Percentiles rank a stretch among this genome's conserved stretches.
Evolutionary conservation across 2,113 vertebrate genomes (phyloP).

Genomic region (Sclerurus mexicanus): DNA sequence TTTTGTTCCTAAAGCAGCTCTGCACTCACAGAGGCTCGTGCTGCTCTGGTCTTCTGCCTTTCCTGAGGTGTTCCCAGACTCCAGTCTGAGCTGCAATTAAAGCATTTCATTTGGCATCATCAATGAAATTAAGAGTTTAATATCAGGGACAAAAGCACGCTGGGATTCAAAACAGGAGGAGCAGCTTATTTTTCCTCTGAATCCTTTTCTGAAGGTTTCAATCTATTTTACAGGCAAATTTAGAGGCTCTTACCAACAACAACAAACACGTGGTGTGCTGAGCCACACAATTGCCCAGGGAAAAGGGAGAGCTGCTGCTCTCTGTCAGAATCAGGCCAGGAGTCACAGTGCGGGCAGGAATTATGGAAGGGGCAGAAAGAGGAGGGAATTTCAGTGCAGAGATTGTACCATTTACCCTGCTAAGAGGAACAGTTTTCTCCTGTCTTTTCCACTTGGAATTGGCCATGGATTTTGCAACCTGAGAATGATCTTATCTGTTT

Average conservation of each 20-base stretch:
- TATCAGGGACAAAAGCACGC: background rate
- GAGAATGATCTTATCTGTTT: background rate
- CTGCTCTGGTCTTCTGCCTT: background rate
- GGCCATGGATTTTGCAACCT: background rate
- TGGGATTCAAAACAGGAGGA: background rate
- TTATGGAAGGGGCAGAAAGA: background rate
- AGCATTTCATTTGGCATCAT: background rate
- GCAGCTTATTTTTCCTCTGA: background rate
- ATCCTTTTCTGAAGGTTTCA: background rate
- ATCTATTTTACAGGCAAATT: background rate
- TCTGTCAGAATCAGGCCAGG: background rate
- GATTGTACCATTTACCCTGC: background rate
- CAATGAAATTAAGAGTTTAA: background rate
- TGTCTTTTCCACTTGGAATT: background rate
- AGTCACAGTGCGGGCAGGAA: background rate
- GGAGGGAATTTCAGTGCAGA: background rate
- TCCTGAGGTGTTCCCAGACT: background rate
- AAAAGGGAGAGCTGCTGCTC: background rate
- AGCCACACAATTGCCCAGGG: background rate
- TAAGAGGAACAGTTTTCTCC: background rate
- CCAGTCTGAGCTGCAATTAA: background rate
- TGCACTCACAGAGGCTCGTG: background rate
- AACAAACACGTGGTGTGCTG: background rate
- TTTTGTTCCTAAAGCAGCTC: conserved; percentile 11
- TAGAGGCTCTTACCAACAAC: background rate